These are phyloP conservation scores for Mizuhopecten yessoensis DNA, from an alignment of 1,140 invertebrate genomes.

Conservation along the genomic window DNA sequence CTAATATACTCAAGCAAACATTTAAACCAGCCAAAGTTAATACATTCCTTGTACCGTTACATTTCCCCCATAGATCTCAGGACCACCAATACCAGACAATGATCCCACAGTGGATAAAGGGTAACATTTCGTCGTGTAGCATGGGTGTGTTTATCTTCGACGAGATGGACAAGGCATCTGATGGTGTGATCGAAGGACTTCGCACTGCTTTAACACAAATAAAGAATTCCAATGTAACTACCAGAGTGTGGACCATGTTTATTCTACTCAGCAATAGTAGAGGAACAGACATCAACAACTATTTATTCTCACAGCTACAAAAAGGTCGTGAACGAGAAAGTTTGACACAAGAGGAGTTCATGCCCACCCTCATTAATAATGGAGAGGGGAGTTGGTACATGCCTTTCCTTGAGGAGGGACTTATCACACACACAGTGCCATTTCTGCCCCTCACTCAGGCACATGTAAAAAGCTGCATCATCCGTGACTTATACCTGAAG, in stretches of 20 bases:
- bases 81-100: constrained; percentile 64
- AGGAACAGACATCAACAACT: constrained; percentile 73
- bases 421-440: constrained; percentile 96
- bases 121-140: constrained; percentile 72
- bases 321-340: constrained; percentile 61
- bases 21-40: constrained; percentile 64
- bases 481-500: constrained; percentile 81
- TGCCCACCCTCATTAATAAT: constrained; percentile 61
- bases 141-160: constrained; percentile 79
- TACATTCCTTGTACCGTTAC: constrained; percentile 71
- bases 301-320: constrained; percentile 68
- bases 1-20: constrained; percentile 70
- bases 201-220: constrained; percentile 65
- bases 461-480: constrained; percentile 91
- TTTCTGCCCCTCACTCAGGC: constrained; percentile 95
- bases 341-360: constrained; percentile 64
- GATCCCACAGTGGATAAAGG: constrained; percentile 69
- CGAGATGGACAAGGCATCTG: constrained; percentile 78
- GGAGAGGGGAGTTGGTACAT: constrained; percentile 67
- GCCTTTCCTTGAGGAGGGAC: constrained; percentile 90
- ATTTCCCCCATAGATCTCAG: constrained; percentile 70
- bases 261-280: constrained; percentile 76
- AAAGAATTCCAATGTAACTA: constrained; percentile 49
- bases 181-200: constrained; percentile 68
- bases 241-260: constrained; percentile 67